Evolutionary conservation across 2,797 vertebrate genomes (phyloP), one percentile per base, ranked within the genome.

Genomic region (Sebastes steindachneri): DNA sequence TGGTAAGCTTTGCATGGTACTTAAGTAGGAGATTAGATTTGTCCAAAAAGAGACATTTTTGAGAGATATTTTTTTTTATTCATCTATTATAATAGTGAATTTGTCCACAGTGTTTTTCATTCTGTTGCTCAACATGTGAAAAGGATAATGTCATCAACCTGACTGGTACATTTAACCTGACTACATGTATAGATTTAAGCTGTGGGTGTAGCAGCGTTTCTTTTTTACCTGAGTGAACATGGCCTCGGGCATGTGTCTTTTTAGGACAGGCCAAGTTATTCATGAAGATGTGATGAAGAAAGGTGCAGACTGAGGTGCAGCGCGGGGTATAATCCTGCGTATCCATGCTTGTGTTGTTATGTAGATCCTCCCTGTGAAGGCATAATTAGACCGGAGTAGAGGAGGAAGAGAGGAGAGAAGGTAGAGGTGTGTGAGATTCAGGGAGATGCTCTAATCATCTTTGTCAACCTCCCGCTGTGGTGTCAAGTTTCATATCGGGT

Each of bases 381-480:
- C 82, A 79, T 91, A 87, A 92, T 94, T 92, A 91, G 74, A 78
- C 59, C 9, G 54, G 73, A 75, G 81, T 78, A 84, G 75, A 86
- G 80, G 73, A 85, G 69, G 79, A 68, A 85, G 65, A 72, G 78
- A 69, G 33, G 45, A 81, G 70, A 45, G 83, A 84, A 78, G 54
- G 83, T 84, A 28, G 86, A 92, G 83, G 87, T 91, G 88, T 79
- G 68, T 15, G 73, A 77, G 72, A 81, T 86, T 89, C 75, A 77
- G 70, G 68, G 79, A 92, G 85, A 81, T 78, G 68, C 80, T 92
- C 86, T 96, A 94, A 96, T 96, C 62, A 70, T 88, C 94, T 95
- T 92, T 96, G 96, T 95, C 95, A 94, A 91, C 94, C 93, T 95
- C 95, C 95, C 62, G 88, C 90, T 68, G 87, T n/a, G 88, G 85